phyloP scores from a whole-genome alignment of 2,888 invertebrate species.

The Agriotes lineatus region DNA sequence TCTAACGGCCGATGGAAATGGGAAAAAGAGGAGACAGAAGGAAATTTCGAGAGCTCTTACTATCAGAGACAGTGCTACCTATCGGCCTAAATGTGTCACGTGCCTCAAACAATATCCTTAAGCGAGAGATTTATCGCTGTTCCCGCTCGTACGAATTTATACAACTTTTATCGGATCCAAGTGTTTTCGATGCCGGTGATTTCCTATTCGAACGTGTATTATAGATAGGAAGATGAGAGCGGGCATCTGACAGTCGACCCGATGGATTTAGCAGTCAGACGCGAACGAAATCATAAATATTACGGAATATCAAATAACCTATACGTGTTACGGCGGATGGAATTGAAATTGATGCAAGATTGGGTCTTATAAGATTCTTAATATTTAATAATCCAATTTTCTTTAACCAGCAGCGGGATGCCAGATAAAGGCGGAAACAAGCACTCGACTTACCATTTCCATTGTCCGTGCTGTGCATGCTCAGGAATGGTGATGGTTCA shows the following conservation, averaged over 20 bases:
- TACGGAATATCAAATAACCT: slow-evolving; percentile 63
- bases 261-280: slow-evolving; percentile 58
- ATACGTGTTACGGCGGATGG: slow-evolving; percentile 46
- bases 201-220: slow-evolving; percentile 57
- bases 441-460: slow-evolving; percentile 62
- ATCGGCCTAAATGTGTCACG: slow-evolving; percentile 60
- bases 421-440: neutral
- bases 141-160: slow-evolving; percentile 60
- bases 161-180: slow-evolving; percentile 62
- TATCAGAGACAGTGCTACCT: slow-evolving; percentile 58
- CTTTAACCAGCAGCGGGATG: slow-evolving; percentile 21
- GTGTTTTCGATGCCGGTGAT: slow-evolving; percentile 54
- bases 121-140: slow-evolving; percentile 59
- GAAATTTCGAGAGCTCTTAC: slow-evolving; percentile 57
- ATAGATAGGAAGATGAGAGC: slow-evolving; percentile 53
- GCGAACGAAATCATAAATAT: slow-evolving; percentile 63
- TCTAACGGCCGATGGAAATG: slow-evolving; percentile 41
- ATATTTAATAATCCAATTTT: slow-evolving; percentile 42
- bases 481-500: slow-evolving; percentile 54
- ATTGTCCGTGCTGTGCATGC: slow-evolving; percentile 68
- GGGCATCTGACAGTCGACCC: slow-evolving; percentile 55
- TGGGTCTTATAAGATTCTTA: slow-evolving; percentile 41
- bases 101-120: slow-evolving; percentile 63
- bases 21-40: slow-evolving; percentile 42
- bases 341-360: slow-evolving; percentile 45